These are phyloP conservation scores for Callipepla squamata DNA, from an alignment of 2,113 vertebrate genomes.

Conservation along the genomic window DNA sequence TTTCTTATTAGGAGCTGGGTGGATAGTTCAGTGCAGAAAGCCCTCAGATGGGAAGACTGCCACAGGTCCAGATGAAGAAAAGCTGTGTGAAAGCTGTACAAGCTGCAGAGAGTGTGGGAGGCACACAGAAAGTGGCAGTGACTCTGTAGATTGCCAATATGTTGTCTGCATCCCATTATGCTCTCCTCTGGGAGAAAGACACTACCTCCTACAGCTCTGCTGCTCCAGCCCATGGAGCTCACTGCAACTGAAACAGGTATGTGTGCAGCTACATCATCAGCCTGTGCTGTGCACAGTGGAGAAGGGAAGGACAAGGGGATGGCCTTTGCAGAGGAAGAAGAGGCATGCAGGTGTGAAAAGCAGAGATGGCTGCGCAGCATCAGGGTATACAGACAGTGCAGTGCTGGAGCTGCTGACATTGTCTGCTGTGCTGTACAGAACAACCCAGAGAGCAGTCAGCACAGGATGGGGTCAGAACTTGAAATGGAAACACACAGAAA, in stretches of 20 bases:
- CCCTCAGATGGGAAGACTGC: background rate
- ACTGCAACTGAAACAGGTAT: background rate
- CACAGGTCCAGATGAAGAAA: background rate
- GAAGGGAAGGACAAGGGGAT: background rate
- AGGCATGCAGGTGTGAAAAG: background rate
- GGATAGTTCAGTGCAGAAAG: background rate
- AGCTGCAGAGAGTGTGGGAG: background rate
- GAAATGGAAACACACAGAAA: background rate
- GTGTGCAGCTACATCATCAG: fast-evolving
- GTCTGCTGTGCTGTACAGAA: fast-evolving
- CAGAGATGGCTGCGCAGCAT: too few species aligned
- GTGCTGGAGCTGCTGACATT: background rate
- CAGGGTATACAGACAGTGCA: background rate
- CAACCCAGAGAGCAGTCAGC: background rate
- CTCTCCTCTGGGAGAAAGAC: background rate
- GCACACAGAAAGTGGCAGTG: background rate
- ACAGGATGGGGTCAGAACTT: background rate
- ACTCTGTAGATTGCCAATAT: background rate
- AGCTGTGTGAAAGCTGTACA: background rate
- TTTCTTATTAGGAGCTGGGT: background rate
- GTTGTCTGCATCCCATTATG: fast-evolving
- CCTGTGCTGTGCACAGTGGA: fast-evolving
- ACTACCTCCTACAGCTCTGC: background rate
- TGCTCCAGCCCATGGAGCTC: background rate
- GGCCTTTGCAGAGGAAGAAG: background rate